Evolutionary conservation across 2,113 vertebrate genomes (phyloP).

Genomic region (Sula dactylatra): DNA sequence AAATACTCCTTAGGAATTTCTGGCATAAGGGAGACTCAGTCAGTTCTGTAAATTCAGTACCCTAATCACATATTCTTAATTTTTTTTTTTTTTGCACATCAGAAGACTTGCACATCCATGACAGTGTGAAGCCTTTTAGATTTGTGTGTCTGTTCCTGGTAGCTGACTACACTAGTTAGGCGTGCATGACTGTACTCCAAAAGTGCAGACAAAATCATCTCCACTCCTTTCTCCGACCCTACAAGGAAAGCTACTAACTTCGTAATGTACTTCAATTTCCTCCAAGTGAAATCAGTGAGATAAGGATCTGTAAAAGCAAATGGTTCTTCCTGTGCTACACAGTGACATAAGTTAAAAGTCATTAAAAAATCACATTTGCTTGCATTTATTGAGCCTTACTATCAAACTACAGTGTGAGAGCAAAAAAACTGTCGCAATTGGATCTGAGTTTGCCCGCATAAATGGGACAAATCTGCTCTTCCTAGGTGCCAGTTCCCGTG

Average conservation of each 20-base stretch:
- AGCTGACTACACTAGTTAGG: not conserved
- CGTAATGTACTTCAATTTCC: not conserved
- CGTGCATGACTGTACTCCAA: not conserved
- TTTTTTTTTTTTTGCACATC: not conserved
- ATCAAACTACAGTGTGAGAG: not conserved
- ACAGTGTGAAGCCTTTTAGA: conserved; percentile 1
- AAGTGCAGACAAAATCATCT: not conserved
- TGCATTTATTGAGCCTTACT: not conserved
- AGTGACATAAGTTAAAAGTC: not conserved
- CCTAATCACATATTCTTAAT: not conserved
- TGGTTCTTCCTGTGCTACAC: rapidly evolving
- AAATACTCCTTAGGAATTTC: not conserved
- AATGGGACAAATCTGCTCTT: not conserved
- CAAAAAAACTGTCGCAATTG: not conserved
- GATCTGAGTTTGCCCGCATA: not conserved
- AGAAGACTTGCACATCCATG: not conserved
- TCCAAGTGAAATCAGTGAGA: not conserved
- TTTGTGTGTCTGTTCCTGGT: not conserved
- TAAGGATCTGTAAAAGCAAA: not conserved
- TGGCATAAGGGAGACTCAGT: not conserved
- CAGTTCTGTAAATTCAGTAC: not conserved
- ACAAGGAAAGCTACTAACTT: not conserved
- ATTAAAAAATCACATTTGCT: not conserved
- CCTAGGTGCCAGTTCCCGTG: not conserved
- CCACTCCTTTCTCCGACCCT: not conserved